Percentiles rank a stretch among this genome's conserved stretches.
Evolutionary conservation across 2,113 vertebrate genomes (phyloP).

Genomic region (Pygoscelis antarcticus): DNA sequence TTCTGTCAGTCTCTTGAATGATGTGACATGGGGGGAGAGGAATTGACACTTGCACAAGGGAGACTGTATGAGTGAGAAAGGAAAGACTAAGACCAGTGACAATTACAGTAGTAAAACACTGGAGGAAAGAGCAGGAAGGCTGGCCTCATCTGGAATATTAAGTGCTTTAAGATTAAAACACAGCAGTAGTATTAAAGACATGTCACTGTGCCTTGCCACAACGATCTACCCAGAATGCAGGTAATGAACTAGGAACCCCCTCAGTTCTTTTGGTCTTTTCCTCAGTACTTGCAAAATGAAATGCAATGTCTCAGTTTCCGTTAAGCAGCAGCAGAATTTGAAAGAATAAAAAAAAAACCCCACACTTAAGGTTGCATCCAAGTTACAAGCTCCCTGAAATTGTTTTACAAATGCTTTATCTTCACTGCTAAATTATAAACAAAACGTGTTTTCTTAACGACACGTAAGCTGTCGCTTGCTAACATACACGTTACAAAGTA

Average conservation of each 20-base stretch:
- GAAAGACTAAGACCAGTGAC: neutral
- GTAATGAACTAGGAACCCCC: neutral
- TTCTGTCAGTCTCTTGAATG: neutral
- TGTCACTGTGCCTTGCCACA: neutral
- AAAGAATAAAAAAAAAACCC: neutral
- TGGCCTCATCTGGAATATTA: neutral
- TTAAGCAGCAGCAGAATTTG: neutral
- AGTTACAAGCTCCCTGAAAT: neutral
- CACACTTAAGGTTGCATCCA: neutral
- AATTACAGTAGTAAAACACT: neutral
- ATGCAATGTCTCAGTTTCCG: neutral
- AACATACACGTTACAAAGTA: neutral
- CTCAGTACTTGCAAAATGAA: neutral
- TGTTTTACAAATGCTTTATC: neutral
- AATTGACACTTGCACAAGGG: neutral
- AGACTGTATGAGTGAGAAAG: neutral
- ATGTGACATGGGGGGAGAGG: neutral
- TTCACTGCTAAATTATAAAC: neutral
- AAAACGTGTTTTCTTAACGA: fast-evolving
- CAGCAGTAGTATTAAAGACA: neutral
- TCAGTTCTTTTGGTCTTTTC: neutral
- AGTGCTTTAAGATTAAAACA: neutral
- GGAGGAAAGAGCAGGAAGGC: neutral
- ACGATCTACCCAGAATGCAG: neutral
- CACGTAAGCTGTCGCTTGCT: neutral